These are phyloP conservation scores for Ranitomeya variabilis DNA, from an alignment of 2,113 vertebrate species.

Conservation along the genomic window DNA sequence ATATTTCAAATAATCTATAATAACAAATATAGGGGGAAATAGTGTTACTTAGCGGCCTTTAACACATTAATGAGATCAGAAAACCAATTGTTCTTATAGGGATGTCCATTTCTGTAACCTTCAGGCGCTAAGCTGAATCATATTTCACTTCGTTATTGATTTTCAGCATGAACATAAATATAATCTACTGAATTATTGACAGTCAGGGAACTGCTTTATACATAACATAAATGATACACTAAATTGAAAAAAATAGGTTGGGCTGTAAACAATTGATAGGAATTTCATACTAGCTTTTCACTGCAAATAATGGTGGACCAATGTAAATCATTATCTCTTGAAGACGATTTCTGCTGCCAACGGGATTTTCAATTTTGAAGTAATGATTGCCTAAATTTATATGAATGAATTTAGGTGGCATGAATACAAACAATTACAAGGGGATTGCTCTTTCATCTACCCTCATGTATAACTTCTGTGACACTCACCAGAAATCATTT, in stretches of 20 bases:
- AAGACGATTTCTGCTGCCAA: neutral
- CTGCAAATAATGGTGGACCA: neutral
- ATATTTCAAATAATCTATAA: slow-evolving; percentile 10
- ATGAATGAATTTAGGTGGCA: neutral
- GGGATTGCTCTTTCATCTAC: neutral
- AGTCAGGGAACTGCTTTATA: slow-evolving; percentile 41
- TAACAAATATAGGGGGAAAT: slow-evolving; percentile 4
- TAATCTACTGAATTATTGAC: slow-evolving; percentile 47
- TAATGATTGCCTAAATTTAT: neutral
- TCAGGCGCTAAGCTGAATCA: slow-evolving; percentile 38
- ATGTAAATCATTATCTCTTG: neutral
- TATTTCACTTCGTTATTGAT: slow-evolving; percentile 53
- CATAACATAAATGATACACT: slow-evolving; percentile 50
- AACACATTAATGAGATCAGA: slow-evolving; percentile 38
- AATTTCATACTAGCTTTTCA: neutral
- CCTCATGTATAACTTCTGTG: neutral
- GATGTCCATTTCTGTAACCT: slow-evolving; percentile 49
- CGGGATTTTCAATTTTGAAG: neutral
- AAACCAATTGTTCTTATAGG: slow-evolving; percentile 41
- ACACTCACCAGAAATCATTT: no score
- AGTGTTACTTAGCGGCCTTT: slow-evolving; percentile 24
- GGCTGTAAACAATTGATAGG: slow-evolving; percentile 37
- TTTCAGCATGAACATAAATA: slow-evolving; percentile 48
- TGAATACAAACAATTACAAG: neutral
- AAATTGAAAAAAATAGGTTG: slow-evolving; percentile 45